Conservation (phyloP, 37 sponge, comb jelly and placozoan species). For the Ianthella basta region DNA sequence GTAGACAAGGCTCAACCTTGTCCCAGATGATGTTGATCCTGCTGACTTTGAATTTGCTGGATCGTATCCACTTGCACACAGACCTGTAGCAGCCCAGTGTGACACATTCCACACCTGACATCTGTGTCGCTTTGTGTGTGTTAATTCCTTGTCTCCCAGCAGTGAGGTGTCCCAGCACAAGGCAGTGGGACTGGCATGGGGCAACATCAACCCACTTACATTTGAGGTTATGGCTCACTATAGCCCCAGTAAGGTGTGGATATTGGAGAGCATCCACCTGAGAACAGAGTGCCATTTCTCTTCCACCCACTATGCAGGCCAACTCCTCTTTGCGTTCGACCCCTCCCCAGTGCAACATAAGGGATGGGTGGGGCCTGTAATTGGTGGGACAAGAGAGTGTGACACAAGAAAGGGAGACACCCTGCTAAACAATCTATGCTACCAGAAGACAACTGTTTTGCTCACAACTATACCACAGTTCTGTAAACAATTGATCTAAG, state of each 20-base stretch:
- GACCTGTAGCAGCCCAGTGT: neutral
- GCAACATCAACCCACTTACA: conserved; percentile 90
- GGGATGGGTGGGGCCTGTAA: neutral
- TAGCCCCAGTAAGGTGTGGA: conserved; percentile 72
- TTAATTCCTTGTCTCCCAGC: neutral
- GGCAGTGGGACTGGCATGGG: conserved; percentile 79
- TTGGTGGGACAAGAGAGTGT: no score
- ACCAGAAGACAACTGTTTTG: neutral
- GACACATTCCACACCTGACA: neutral
- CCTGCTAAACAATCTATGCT: neutral
- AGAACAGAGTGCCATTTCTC: neutral
- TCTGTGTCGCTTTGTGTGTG: neutral
- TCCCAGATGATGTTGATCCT: conserved; percentile 66
- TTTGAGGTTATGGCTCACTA: conserved; percentile 68
- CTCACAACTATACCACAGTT: neutral
- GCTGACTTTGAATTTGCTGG: conserved; percentile 76
- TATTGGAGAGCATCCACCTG: neutral
- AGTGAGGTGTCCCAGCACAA: conserved; percentile 77
- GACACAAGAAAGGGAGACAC: neutral
- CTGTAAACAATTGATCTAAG: neutral
- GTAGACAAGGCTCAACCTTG: conserved; percentile 64
- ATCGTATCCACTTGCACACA: conserved; percentile 58
- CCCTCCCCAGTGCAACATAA: neutral
- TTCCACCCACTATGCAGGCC: neutral
- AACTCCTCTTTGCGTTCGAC: neutral